Evolutionary conservation across 2,797 vertebrate genomes (phyloP), one percentile per base, ranked within the genome.

Genomic region (Podarcis siculus): DNA sequence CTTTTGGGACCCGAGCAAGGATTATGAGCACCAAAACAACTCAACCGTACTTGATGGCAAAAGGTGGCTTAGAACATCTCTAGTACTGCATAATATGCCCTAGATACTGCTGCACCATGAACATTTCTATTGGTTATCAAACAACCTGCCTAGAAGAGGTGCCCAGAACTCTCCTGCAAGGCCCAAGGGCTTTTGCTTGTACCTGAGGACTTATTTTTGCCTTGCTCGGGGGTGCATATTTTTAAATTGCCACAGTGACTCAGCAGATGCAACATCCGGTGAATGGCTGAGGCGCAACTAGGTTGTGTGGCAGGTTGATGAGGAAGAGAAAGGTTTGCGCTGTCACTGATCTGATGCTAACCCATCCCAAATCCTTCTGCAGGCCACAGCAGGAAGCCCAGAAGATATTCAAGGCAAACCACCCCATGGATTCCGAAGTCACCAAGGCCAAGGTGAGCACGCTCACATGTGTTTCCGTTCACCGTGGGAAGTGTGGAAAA

Each of bases 301-400:
- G 4, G 64, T 3, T 30, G 8, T 21, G 35, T 21, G 42, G 71
- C 32, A 61, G 8, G 30, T 13, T 8, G n/a, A 72, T 71, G 30
- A 21, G 19, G 39, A 32, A 64, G 67, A 69, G n/a, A 23, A 30
- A 79, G 25, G 10, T 30, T 73, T 8, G 32, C 19, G 23, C 55
- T 37, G n/a, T 86, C 83, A 75, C 19, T 1, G 15, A 25, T 76
- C 86, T 61, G 86, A 58, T 1, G 42, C 13, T 55, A 55, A 1
- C 49, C 49, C 49, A 49, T 30, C 83, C 25, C 12, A 3, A 0
- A 0, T 7, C 42, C 81, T 42, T 87, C 89, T 42, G 35, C 92
- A 99, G 98, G 89, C 98, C 98, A 83, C 98, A 98, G 86, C 98
- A 99, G 95, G 98, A 99, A 96, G 98, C 98, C 78, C 98, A 99